These are phyloP conservation scores for Chaunax sp. DNA, from an alignment of 2,797 vertebrate genomes.

Conservation along the genomic window DNA sequence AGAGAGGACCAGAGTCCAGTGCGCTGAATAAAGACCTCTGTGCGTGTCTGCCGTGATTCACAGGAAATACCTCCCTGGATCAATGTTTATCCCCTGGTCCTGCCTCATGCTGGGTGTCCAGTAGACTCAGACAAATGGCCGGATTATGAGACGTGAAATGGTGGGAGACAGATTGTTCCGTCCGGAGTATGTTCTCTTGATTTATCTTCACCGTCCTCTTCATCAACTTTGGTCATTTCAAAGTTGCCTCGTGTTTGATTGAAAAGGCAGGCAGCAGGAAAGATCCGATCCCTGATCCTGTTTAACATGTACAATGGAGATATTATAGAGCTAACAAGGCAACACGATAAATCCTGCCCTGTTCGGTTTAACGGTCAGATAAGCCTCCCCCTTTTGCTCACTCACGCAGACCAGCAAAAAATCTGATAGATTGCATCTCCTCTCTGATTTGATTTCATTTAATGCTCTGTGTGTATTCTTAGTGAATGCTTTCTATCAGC, in stretches of 20 bases:
- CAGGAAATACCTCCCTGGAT: conserved; percentile 70
- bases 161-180: conserved; percentile 60
- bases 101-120: conserved; percentile 67
- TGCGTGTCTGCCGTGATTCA: conserved; percentile 61
- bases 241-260: conserved; percentile 34
- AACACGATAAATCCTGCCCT: conserved; percentile 58
- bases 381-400: conserved; percentile 59
- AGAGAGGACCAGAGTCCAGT: conserved; percentile 38
- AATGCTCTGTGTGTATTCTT: conserved; percentile 45
- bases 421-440: conserved; percentile 46
- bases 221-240: conserved; percentile 34
- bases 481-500: conserved; percentile 47
- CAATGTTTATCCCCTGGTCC: conserved; percentile 74
- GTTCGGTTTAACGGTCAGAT: conserved; percentile 62
- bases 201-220: conserved; percentile 52
- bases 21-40: conserved; percentile 61
- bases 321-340: conserved; percentile 62
- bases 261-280: conserved; percentile 10
- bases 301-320: conserved; percentile 44
- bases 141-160: conserved; percentile 66
- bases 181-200: conserved; percentile 18
- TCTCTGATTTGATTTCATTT: conserved; percentile 61
- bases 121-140: conserved; percentile 68
- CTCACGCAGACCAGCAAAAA: conserved; percentile 55
- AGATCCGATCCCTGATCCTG: conserved; percentile 36